A percentile compares a stretch with the other conserved stretches of the same genome.
Conservation (phyloP, 2,888 invertebrate species). For the Zeuzera pyrina region DNA sequence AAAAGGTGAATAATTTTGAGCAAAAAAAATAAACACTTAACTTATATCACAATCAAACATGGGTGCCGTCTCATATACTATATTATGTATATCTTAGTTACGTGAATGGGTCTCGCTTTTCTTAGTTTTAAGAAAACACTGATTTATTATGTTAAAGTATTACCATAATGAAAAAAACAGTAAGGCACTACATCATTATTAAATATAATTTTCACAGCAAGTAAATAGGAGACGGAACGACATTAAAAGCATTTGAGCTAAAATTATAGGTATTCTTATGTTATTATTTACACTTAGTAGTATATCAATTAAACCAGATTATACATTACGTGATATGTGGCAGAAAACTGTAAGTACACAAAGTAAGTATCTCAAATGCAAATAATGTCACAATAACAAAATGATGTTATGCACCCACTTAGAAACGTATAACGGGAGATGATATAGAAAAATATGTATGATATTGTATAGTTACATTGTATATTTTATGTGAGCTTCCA, state of each 20-base stretch:
- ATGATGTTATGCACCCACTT: conserved; percentile 32
- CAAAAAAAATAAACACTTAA: conserved; percentile 47
- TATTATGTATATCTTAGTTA: conserved; percentile 10
- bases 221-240: conserved; percentile 24
- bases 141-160: too few species aligned
- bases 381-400: conserved; percentile 28
- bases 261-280: too few species aligned
- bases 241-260: conserved; percentile 30
- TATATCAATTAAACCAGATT: conserved; percentile 22
- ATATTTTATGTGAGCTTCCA: too few species aligned
- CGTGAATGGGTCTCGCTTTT: too few species aligned
- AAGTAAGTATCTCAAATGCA: conserved; percentile 30
- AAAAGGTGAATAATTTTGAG: conserved; percentile 52
- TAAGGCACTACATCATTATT: conserved; percentile 47
- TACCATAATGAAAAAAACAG: conserved; percentile 17
- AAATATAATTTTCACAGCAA: background rate
- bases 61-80: conserved; percentile 34
- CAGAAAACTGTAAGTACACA: conserved; percentile 38
- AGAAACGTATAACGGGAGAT: too few species aligned
- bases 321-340: conserved; percentile 43
- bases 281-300: conserved; percentile 43
- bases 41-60: conserved; percentile 56
- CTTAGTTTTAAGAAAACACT: too few species aligned
- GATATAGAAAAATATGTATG: too few species aligned
- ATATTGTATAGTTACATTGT: too few species aligned